Base-by-base conservation (phyloP, 2,888 invertebrate species). In the Tanytarsus gracilentus region DNA sequence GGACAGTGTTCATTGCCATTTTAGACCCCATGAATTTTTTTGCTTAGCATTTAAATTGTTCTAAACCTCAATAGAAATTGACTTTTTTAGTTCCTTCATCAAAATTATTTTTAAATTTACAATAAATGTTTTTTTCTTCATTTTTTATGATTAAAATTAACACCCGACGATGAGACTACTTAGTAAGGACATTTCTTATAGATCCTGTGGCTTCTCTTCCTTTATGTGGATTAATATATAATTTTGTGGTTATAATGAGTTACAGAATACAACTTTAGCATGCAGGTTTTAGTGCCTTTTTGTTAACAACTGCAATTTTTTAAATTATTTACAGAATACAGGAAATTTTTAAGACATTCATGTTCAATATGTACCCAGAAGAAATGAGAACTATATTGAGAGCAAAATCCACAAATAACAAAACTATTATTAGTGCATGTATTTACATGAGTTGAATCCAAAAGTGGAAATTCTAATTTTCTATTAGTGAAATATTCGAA, bases 21-120 rank as follows among this genome's bases (percentile, higher is more conserved):
- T 11, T 3, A 33, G 11, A 33, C 33, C 33, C 9, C 33, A 33
- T n/a, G 9, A 40, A n/a, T 48, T 53, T 8, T 23, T 8, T 33
- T 48, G 50, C 50, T 60, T 48, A 60, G 30, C 27, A 56, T 29
- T 58, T 44, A 52, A 30, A 16, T 52, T 23, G n/a, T 27, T 39
- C 50, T 60, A 60, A 60, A 60, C 26, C 60, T 60, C 60, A 60
- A 60, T 49, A 36, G 21, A 26, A 60, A 60, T 60, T 60, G 60
- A 60, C 60, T 50, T 39, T 60, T 60, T 50, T 60, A 60, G 60
- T 60, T 60, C 40, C 50, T 27, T 40, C 26, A 40, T 50, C 18
- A 39, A 60, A 60, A 50, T 60, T 49, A 50, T 49, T 60, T 49
- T 49, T 21, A 30, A 60, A 60, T 60, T 49, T 60, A 60, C 60